A percentile compares a stretch with the other conserved stretches of the same genome.
Evolutionary conservation across 2,113 vertebrate genomes (phyloP).

Genomic region (Rallus limicola): DNA sequence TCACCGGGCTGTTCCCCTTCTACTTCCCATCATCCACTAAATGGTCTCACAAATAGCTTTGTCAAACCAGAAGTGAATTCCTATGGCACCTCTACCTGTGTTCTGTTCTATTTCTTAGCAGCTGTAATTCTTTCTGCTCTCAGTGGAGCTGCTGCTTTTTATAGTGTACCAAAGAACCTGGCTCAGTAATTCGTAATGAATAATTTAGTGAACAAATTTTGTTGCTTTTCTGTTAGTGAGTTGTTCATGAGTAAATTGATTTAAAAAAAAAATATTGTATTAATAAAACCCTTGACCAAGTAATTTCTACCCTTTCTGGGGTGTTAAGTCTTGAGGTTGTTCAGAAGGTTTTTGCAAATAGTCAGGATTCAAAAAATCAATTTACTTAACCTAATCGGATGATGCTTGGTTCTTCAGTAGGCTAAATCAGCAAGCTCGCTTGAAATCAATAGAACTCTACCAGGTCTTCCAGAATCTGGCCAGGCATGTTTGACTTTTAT

Average conservation of each 20-base stretch:
- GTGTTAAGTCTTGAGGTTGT: background rate
- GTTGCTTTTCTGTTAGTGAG: background rate
- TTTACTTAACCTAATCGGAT: background rate
- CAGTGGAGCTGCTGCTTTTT: background rate
- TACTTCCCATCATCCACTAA: background rate
- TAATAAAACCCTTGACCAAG: background rate
- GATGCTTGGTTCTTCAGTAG: background rate
- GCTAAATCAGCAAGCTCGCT: background rate
- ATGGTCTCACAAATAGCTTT: background rate
- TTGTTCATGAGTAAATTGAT: background rate
- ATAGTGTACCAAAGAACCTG: background rate
- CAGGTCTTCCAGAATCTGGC: background rate
- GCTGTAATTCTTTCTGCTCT: background rate
- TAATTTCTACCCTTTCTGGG: background rate
- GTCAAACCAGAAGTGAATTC: background rate
- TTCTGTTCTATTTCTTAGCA: background rate
- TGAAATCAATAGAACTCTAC: conserved; percentile 5
- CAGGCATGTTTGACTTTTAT: background rate
- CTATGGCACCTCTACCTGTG: background rate
- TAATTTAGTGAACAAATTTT: background rate
- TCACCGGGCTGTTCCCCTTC: background rate
- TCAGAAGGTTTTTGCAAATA: background rate
- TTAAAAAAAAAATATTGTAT: background rate
- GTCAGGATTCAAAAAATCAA: conserved; percentile 27
- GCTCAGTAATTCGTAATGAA: background rate